Base-by-base conservation (phyloP, 2,888 invertebrate genomes). In the Strigamia maritima region DNA sequence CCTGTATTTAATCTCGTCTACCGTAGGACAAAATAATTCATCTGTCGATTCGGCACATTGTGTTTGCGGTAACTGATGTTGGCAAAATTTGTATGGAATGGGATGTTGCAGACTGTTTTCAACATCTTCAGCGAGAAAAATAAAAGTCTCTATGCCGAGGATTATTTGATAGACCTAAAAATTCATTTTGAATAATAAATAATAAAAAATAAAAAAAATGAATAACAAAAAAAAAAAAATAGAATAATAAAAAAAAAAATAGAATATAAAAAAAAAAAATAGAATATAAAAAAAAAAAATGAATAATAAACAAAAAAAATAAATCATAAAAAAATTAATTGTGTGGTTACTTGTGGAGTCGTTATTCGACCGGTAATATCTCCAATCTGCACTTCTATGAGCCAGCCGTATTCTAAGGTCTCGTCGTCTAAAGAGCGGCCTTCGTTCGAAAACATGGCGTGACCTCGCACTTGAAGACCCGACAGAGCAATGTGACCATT, bases 401-500 rank as follows among this genome's bases (percentile, higher is more conserved):
- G 89, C 99, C 99, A 99, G 0, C 94, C 95, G 85, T 99, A 99
- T 85, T 99, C 99, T 22, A 98, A 87, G 0, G 98, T 97, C 83
- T 98, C 98, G 86, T 96, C 93, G 83, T 97, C 95, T 24, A 97
- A 88, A 10, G 92, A 91, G 81, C 96, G 90, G 79, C 95, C 96
- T 79, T 94, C 91, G 84, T 94, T 94, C 82, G 98, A 98, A 85
- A 98, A 99, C 92, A 97, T 94, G 0, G 96, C 97, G 85, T 97
- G 96, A 0, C 98, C 98, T 82, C 98, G 90, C 80, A 94, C 90
- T 90, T 93, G 87, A 74, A 88, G 44, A 75, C 81, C 94, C 0
- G 94, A 94, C 4, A 95, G 87, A 88, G 94, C 91, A 80, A 95
- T 86, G 85, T 94, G 94, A 0, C 95, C 95, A 86, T 94, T 93